phyloP scores from a whole-genome alignment of 1,140 invertebrate species.

The Drosophila parvula region DNA sequence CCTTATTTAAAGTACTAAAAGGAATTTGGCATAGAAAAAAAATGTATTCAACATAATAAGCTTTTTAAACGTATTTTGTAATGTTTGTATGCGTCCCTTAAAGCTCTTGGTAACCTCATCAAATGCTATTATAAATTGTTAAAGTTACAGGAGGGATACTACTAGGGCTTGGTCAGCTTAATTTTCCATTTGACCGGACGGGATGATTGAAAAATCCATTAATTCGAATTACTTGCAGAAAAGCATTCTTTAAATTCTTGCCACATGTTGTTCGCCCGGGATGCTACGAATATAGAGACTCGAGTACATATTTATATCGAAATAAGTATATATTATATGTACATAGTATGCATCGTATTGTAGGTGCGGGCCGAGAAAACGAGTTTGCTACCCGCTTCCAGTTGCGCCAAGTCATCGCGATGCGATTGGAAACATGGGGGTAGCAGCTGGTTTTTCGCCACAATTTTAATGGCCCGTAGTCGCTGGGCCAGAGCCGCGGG shows the following conservation, averaged over 20 bases:
- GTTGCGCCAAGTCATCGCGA: slow-evolving; percentile 64
- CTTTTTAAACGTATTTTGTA: too few relatives aligned
- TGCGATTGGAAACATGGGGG: slow-evolving; percentile 70
- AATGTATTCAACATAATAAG: neutral
- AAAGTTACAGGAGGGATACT: neutral
- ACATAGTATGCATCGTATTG: slow-evolving; percentile 17
- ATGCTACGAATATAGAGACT: slow-evolving; percentile 18
- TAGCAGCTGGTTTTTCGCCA: slow-evolving; percentile 76
- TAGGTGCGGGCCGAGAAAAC: slow-evolving; percentile 50
- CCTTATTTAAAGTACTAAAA: neutral
- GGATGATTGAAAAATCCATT: slow-evolving; percentile 66
- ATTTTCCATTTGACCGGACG: slow-evolving; percentile 28
- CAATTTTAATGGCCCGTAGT: slow-evolving; percentile 63
- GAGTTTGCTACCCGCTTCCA: slow-evolving; percentile 74
- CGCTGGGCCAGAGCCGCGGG: slow-evolving; percentile 50
- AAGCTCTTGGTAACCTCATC: neutral
- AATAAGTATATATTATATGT: slow-evolving; percentile 19
- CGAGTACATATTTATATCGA: slow-evolving; percentile 3
- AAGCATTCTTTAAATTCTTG: slow-evolving; percentile 58
- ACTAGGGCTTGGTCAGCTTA: neutral
- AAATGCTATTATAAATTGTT: neutral
- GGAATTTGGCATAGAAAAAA: too few relatives aligned
- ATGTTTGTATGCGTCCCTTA: neutral
- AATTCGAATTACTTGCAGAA: slow-evolving; percentile 73
- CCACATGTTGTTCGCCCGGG: slow-evolving; percentile 31